Conservation (phyloP, 2,797 vertebrate species). For the Lithobates pipiens region DNA sequence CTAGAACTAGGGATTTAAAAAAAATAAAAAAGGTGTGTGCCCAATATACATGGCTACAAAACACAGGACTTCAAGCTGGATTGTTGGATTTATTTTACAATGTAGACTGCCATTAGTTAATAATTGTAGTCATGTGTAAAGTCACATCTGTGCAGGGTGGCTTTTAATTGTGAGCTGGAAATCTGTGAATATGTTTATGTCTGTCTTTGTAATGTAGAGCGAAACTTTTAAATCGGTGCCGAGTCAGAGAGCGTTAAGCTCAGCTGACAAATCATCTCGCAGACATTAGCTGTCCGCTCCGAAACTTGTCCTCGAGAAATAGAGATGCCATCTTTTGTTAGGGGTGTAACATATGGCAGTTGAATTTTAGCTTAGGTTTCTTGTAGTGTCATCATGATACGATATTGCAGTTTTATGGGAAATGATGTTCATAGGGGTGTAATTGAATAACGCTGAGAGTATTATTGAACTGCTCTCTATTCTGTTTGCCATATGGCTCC, state of each 20-base stretch:
- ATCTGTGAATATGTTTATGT: constrained; percentile 33
- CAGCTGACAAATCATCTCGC: constrained; percentile 52
- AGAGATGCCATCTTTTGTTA: constrained; percentile 54
- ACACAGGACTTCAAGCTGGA: constrained; percentile 14
- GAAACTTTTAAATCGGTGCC: constrained; percentile 42
- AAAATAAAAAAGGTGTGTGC: neutral
- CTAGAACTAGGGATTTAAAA: neutral
- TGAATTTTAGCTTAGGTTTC: constrained; percentile 49
- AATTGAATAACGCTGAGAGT: constrained; percentile 59
- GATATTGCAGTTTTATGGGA: constrained; percentile 58
- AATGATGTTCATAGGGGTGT: constrained; percentile 61
- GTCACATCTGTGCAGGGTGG: constrained; percentile 39
- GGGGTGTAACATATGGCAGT: constrained; percentile 54
- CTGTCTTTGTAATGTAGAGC: constrained; percentile 14
- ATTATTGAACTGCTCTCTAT: constrained; percentile 50
- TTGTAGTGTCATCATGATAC: constrained; percentile 53
- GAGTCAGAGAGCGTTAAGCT: constrained; percentile 25
- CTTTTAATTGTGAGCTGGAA: constrained; percentile 32
- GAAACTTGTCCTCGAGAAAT: constrained; percentile 45
- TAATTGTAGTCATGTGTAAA: constrained; percentile 23
- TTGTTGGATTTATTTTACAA: constrained; percentile 19
- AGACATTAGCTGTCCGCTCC: constrained; percentile 29
- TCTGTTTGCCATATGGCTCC: constrained; percentile 59
- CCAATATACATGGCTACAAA: neutral
- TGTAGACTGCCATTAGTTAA: constrained; percentile 31